phyloP scores from a whole-genome alignment of 2,797 vertebrate genomes.

The Helarctos malayanus region DNA sequence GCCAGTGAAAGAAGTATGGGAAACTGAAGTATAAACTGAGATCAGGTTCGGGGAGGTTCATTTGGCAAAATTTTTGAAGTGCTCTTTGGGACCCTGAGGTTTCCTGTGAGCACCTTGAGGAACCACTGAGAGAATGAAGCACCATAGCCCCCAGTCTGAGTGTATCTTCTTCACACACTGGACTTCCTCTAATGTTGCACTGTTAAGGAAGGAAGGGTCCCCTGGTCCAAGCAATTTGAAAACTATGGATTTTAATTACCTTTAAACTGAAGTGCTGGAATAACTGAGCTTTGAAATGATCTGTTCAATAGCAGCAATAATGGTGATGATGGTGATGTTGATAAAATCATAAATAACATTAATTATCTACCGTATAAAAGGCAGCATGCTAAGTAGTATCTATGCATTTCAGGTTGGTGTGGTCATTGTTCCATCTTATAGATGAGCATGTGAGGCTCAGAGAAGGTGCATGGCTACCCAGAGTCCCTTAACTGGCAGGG shows the following conservation, averaged over 20 bases:
- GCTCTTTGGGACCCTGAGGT: neutral
- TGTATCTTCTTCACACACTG: neutral
- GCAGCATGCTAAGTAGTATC: neutral
- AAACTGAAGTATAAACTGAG: neutral
- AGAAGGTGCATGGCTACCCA: accelerated
- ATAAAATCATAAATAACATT: neutral
- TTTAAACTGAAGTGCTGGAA: neutral
- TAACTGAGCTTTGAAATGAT: neutral
- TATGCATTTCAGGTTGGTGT: too few species aligned
- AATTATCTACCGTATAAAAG: neutral
- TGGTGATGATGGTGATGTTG: neutral
- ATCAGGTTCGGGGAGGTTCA: neutral
- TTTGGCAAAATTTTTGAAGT: neutral
- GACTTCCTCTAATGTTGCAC: neutral
- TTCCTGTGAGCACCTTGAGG: neutral
- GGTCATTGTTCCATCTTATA: neutral
- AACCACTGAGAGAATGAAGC: neutral
- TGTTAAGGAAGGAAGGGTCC: neutral
- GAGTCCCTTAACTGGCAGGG: accelerated
- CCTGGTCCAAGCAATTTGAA: neutral
- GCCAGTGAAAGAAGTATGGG: neutral
- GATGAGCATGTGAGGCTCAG: accelerated
- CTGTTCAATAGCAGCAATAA: neutral
- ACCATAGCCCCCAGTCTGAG: neutral
- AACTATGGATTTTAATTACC: neutral